A percentile compares a stretch with the other conserved stretches of the same genome.
Conservation (phyloP, 2,888 invertebrate genomes). For the Metellina segmentata region DNA sequence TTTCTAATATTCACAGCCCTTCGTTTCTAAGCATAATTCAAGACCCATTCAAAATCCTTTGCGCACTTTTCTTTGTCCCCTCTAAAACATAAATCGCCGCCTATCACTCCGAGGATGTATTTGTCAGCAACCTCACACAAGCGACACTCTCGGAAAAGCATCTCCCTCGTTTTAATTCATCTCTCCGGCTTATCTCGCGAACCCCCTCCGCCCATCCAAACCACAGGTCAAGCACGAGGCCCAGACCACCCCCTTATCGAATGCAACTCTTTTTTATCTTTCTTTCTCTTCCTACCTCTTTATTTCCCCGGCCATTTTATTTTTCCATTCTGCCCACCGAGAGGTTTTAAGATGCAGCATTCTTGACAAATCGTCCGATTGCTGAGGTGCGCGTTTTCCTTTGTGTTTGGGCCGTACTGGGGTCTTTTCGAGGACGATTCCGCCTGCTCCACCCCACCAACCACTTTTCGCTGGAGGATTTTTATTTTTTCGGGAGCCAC, state of each 20-base stretch:
- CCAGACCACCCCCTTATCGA: not conserved
- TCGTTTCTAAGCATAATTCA: too few species aligned
- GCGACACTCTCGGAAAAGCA: not conserved
- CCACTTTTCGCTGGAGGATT: slow-evolving; percentile 22
- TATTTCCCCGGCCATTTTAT: slow-evolving; percentile 38
- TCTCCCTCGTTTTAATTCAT: too few species aligned
- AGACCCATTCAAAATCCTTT: too few species aligned
- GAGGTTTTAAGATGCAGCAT: slow-evolving; percentile 67
- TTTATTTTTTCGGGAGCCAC: slow-evolving; percentile 26
- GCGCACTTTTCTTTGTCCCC: not conserved
- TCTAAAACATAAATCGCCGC: not conserved
- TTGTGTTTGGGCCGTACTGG: slow-evolving; percentile 37
- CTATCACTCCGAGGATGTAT: not conserved
- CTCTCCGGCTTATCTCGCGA: slow-evolving; percentile 1
- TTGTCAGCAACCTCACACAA: not conserved
- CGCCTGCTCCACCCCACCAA: not conserved
- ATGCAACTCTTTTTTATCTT: slow-evolving; percentile 41
- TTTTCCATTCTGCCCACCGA: slow-evolving; percentile 24
- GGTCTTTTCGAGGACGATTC: slow-evolving; percentile 63
- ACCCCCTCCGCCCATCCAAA: not conserved
- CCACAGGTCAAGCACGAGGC: slow-evolving; percentile 47
- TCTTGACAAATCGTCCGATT: slow-evolving; percentile 69
- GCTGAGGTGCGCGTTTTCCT: slow-evolving; percentile 61
- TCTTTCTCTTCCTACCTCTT: slow-evolving; percentile 8
- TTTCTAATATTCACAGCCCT: too few species aligned